Evolutionary conservation across 2,113 vertebrate species (phyloP), one percentile per base, ranked within the genome.

Genomic region (Lota lota): DNA sequence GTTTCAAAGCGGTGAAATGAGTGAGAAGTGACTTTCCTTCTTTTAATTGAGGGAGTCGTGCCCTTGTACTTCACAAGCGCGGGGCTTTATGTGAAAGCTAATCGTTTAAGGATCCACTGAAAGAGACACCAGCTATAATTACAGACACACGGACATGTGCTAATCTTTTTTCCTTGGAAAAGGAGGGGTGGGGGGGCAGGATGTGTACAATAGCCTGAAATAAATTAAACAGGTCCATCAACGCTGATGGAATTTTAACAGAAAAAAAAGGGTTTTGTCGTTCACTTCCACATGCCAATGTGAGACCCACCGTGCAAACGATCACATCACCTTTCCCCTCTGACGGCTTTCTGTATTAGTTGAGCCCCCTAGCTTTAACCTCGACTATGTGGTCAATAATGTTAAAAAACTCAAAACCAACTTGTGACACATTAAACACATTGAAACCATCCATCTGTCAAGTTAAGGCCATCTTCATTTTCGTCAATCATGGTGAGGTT

Each of bases 31-130:
- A 82, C 81, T 82, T 80, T 75, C 74, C 63, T 69, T 66, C 75
- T 71, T 79, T 81, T 81, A 84, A 85, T 77, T 79, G 79, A 82
- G 67, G 73, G 66, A 84, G 76, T 80, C 69, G 72, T 77, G 79
- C 79, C 74, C 70, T 79, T 61, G 58, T 72, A 68, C 73, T 71
- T 66, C 65, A 69, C 77, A 72, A 85, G 81, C 68, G 54, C 73
- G 40, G 78, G 78, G 77, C 78, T 85, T 85, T 87, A 79, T 83
- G 84, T 68, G 66, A 74, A 77, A 78, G 69, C 71, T 77, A 83
- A 85, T 80, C 79, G 79, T 82, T 79, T 79, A 81, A 76, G 73
- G 78, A 72, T 72, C 54, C 67, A 66, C 61, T 70, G 74, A 83
- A 83, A 78, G 70, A 57, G 74, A 79, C 74, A 66, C 22, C 68